A percentile compares a stretch with the other conserved stretches of the same genome.
These are phyloP conservation scores for Siphamia tubifer DNA, from an alignment of 2,113 vertebrate genomes.

Conservation along the genomic window DNA sequence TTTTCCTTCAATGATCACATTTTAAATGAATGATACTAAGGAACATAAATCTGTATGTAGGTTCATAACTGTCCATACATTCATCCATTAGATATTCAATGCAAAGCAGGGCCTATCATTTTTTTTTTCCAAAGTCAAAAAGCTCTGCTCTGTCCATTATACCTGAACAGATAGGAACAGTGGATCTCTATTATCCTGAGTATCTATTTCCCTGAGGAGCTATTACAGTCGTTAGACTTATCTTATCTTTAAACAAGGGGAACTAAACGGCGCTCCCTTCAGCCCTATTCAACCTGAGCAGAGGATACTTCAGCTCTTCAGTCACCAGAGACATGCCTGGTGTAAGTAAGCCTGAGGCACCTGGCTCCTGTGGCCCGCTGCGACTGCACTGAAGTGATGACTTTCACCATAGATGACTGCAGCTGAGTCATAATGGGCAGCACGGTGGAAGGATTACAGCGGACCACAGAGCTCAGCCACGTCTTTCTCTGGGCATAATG, in stretches of 20 bases:
- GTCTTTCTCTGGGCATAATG: conserved; percentile 49
- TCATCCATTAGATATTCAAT: conserved; percentile 29
- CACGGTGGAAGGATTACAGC: conserved; percentile 49
- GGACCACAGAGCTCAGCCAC: conserved; percentile 39
- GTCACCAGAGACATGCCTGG: conserved; percentile 48
- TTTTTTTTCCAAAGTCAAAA: conserved; percentile 18
- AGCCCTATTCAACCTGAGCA: conserved; percentile 51
- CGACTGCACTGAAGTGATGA: conserved; percentile 44
- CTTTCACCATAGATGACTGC: conserved; percentile 45
- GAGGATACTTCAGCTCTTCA: conserved; percentile 44
- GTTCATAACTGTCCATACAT: not conserved
- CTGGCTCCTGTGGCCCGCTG: conserved; percentile 36
- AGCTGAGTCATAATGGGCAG: conserved; percentile 60
- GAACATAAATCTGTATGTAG: conserved; percentile 3
- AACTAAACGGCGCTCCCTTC: conserved; percentile 59
- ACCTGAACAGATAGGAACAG: conserved; percentile 53
- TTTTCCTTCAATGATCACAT: not conserved
- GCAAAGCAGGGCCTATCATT: conserved; percentile 17
- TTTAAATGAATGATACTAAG: not conserved
- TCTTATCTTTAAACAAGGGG: conserved; percentile 75
- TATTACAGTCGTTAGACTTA: conserved; percentile 74
- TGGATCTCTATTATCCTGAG: conserved; percentile 68
- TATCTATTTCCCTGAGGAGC: conserved; percentile 66
- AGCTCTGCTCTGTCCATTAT: conserved; percentile 37
- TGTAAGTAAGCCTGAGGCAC: conserved; percentile 63